Conservation (phyloP, 1,140 invertebrate genomes). For the Cryptotermes secundus region DNA sequence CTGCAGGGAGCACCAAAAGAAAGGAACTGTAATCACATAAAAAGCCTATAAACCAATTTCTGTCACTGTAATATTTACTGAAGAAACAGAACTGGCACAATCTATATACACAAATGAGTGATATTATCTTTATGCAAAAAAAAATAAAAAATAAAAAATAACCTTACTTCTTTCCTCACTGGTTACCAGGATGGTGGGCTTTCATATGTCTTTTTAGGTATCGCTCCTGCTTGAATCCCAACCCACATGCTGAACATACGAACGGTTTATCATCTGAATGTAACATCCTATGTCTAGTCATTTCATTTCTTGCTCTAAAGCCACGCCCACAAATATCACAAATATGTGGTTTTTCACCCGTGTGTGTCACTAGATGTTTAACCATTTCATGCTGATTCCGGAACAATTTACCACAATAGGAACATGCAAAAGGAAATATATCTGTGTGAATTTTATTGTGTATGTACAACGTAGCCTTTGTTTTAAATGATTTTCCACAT, state of each 20-base stretch:
- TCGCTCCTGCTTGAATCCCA: conserved; percentile 21
- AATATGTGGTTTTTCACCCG: conserved; percentile 58
- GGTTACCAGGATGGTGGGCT: conserved; percentile 27
- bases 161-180: no score
- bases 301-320: conserved; percentile 74
- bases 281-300: conserved; percentile 70
- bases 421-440: conserved; percentile 42
- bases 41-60: no score
- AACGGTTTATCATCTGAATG: conserved; percentile 72
- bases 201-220: conserved; percentile 30
- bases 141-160: no score
- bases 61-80: no score
- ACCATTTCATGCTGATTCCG: conserved; percentile 29
- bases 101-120: no score
- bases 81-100: no score
- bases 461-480: conserved; percentile 28
- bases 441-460: conserved; percentile 42
- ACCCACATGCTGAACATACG: conserved; percentile 48
- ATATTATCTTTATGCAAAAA: no score
- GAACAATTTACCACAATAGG: conserved; percentile 30
- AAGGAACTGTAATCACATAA: no score
- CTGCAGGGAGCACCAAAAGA: no score
- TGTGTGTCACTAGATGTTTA: conserved; percentile 53
- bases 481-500: conserved; percentile 47
- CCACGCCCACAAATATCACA: conserved; percentile 58